phyloP scores from a whole-genome alignment of 2,888 invertebrate species.

The Sclerodermus sp. region DNA sequence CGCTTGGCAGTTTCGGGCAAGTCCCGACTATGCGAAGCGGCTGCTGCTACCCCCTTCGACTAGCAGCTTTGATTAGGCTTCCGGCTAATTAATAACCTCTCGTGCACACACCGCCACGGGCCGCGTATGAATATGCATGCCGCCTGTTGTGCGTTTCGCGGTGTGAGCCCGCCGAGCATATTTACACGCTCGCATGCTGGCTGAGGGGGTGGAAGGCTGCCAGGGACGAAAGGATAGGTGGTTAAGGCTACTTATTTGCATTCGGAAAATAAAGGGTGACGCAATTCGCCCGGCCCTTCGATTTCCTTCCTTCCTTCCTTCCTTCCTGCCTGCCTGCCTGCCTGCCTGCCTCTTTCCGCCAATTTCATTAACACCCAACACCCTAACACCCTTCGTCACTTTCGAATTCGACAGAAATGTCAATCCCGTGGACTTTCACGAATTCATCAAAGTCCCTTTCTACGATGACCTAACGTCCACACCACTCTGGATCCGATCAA shows the following conservation, averaged over 20 bases:
- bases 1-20: slow-evolving; percentile 33
- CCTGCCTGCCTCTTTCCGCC: slow-evolving; percentile 28
- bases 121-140: slow-evolving; percentile 55
- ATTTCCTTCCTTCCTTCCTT: too few relatives aligned
- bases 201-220: slow-evolving; percentile 1
- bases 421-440: too few relatives aligned
- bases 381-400: too few relatives aligned
- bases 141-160: slow-evolving; percentile 50
- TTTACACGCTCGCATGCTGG: slow-evolving; percentile 14
- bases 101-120: slow-evolving; percentile 49
- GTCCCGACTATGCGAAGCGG: slow-evolving; percentile 42
- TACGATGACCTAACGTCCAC: too few relatives aligned
- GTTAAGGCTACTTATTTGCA: slow-evolving; percentile 53
- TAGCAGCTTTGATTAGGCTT: slow-evolving; percentile 62
- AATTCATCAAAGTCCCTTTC: too few relatives aligned
- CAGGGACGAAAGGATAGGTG: slow-evolving; percentile 12
- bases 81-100: slow-evolving; percentile 64
- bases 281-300: too few relatives aligned
- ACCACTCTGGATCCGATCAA: too few relatives aligned
- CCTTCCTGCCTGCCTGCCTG: slow-evolving; percentile 25
- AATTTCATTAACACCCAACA: too few relatives aligned
- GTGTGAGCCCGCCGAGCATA: slow-evolving; percentile 39
- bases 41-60: slow-evolving; percentile 40
- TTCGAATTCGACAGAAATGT: too few relatives aligned
- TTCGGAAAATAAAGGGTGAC: slow-evolving; percentile 53